A percentile compares a stretch with the other conserved stretches of the same genome.
Conservation (phyloP, 2,797 vertebrate genomes). For the Loris lydekkerianus region DNA sequence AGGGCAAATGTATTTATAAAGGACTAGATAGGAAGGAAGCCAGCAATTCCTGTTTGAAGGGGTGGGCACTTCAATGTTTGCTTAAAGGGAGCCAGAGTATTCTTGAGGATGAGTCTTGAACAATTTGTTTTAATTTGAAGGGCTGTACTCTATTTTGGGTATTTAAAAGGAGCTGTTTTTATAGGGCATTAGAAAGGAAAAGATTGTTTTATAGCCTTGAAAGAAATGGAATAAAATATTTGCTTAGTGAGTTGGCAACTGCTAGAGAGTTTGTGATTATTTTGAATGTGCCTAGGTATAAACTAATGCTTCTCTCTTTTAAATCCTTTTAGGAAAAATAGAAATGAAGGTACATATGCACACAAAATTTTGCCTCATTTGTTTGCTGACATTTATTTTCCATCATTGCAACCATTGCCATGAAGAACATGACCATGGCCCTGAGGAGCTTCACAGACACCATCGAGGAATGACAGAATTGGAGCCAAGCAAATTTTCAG, state of each 20-base stretch:
- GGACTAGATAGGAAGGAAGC: neutral
- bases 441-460: conserved; percentile 90
- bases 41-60: neutral
- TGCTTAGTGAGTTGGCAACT: neutral
- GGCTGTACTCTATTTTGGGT: neutral
- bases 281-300: neutral
- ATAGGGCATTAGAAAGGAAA: neutral
- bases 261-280: neutral
- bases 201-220: neutral
- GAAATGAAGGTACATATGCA: conserved; percentile 97
- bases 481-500: conserved; percentile 85
- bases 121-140: conserved; percentile 4
- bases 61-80: neutral
- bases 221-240: conserved; percentile 48
- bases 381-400: conserved; percentile 97
- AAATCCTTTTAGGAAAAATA: conserved; percentile 89
- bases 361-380: conserved; percentile 98
- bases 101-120: neutral
- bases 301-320: conserved; percentile 74
- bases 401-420: conserved; percentile 96
- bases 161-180: neutral
- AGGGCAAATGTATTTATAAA: neutral
- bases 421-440: conserved; percentile 91
- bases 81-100: neutral
- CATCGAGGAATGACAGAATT: conserved; percentile 83